These are phyloP conservation scores for Anthonomus grandis DNA, from an alignment of 1,140 invertebrate species.

Conservation along the genomic window DNA sequence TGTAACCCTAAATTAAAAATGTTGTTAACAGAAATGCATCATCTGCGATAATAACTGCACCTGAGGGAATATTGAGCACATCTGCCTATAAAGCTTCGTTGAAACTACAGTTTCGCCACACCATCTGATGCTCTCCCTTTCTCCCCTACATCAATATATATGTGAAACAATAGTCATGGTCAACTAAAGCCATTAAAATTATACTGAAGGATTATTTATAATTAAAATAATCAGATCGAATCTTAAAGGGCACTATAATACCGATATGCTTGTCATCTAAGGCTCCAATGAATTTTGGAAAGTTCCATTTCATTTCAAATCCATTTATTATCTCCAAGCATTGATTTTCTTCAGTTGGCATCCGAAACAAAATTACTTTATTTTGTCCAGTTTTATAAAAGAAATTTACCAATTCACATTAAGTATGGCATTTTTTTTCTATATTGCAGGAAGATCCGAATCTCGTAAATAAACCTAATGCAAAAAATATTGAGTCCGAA, in stretches of 20 bases:
- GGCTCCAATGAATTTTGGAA: slow-evolving; percentile 49
- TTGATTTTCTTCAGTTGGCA: slow-evolving; percentile 16
- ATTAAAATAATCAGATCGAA: slow-evolving; percentile 49
- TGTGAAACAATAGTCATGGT: slow-evolving; percentile 48
- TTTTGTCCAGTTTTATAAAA: neutral
- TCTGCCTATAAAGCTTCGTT: slow-evolving; percentile 10
- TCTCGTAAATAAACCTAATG: slow-evolving; percentile 11
- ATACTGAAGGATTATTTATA: slow-evolving; percentile 48
- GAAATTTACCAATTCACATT: neutral
- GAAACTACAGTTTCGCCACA: slow-evolving; percentile 14
- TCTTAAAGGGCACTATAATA: no score
- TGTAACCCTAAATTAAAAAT: slow-evolving; percentile 39
- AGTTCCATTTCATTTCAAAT: slow-evolving; percentile 41
- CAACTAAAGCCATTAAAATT: slow-evolving; percentile 48
- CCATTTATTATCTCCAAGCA: slow-evolving; percentile 17
- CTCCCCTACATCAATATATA: slow-evolving; percentile 49
- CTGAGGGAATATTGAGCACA: slow-evolving; percentile 36
- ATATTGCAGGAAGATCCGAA: slow-evolving; percentile 15
- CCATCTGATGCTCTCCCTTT: slow-evolving; percentile 48
- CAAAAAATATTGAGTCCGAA: slow-evolving; percentile 22
- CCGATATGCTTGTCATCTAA: slow-evolving; percentile 53
- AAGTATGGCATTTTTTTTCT: slow-evolving; percentile 1
- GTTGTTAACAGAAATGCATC: slow-evolving; percentile 49
- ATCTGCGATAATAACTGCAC: slow-evolving; percentile 50
- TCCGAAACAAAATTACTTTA: slow-evolving; percentile 12